Evolutionary conservation across 2,113 vertebrate species (phyloP).

Genomic region (Cyanoramphus novaezelandiae): DNA sequence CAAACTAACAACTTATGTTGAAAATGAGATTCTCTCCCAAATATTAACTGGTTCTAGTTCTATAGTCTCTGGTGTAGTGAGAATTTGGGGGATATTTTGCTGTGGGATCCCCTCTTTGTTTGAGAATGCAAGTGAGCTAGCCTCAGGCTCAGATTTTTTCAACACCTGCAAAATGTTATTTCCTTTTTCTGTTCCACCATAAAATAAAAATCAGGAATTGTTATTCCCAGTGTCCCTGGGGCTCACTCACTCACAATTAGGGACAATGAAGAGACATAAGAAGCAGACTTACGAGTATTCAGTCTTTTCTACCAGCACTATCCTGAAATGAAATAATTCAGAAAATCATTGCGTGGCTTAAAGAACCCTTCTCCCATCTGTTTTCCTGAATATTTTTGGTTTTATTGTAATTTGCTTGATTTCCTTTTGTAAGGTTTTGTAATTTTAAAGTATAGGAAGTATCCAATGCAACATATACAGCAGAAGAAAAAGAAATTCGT

Average conservation of each 20-base stretch:
- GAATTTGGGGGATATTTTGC: neutral
- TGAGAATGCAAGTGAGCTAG: neutral
- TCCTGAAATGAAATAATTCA: neutral
- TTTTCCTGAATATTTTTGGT: neutral
- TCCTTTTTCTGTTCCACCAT: neutral
- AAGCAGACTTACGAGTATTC: neutral
- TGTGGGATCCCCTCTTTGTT: neutral
- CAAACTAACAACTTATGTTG: neutral
- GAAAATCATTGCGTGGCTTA: neutral
- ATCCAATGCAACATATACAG: neutral
- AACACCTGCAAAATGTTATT: neutral
- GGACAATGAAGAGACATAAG: neutral
- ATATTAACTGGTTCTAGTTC: neutral
- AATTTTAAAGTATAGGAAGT: neutral
- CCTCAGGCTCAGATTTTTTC: constrained; percentile 4
- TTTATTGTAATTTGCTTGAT: neutral
- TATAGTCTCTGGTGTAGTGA: neutral
- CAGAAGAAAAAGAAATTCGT: neutral
- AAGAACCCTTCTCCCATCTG: neutral
- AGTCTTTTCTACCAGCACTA: neutral
- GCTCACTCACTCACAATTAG: neutral
- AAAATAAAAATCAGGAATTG: neutral
- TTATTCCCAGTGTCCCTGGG: neutral
- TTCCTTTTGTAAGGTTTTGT: neutral
- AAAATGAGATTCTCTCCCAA: neutral